Evolutionary conservation across 1,140 invertebrate species (phyloP).

Genomic region (Triops longicaudatus): DNA sequence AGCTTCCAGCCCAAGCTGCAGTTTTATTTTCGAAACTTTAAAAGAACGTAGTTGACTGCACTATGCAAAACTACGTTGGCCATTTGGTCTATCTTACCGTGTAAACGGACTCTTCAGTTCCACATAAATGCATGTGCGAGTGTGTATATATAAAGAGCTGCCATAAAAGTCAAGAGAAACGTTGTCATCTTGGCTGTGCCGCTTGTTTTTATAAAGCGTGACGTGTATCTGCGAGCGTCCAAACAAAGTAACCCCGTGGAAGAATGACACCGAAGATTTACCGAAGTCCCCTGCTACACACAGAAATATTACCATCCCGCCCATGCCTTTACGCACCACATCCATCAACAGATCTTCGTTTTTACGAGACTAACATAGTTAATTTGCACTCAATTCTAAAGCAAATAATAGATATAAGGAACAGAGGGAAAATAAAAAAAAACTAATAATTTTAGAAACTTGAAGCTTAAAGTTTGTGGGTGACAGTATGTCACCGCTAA

Average conservation of each 20-base stretch:
- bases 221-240: background rate
- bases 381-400: too few species aligned
- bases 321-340: background rate
- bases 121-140: background rate
- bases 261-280: background rate
- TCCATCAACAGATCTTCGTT: too few species aligned
- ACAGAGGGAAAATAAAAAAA: too few species aligned
- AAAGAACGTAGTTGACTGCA: background rate
- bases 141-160: slow-evolving; percentile 3
- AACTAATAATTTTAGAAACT: too few species aligned
- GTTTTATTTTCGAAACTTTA: background rate
- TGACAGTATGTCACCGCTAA: too few species aligned
- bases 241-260: background rate
- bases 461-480: too few species aligned
- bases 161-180: slow-evolving; percentile 5
- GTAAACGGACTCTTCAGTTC: background rate
- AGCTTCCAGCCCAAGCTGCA: background rate
- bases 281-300: background rate
- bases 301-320: background rate
- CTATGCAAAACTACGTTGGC: too few species aligned
- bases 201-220: background rate
- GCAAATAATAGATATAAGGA: too few species aligned
- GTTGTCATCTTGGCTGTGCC: background rate
- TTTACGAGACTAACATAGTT: too few species aligned
- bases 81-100: background rate